phyloP scores from a whole-genome alignment of 2,113 vertebrate genomes.

The Himantopus leucocephalus region DNA sequence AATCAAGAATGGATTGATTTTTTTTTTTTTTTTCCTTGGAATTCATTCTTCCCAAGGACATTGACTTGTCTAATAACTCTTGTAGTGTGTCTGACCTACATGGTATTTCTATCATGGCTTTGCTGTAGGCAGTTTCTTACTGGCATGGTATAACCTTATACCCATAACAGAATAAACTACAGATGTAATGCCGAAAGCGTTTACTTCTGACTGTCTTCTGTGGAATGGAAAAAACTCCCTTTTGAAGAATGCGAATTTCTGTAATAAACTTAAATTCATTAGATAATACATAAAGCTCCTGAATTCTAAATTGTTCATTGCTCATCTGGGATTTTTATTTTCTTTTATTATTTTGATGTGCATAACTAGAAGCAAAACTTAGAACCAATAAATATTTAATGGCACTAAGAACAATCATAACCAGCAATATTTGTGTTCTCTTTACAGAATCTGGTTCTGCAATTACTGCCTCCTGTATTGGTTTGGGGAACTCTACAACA shows the following conservation, averaged over 20 bases:
- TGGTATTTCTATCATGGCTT: not conserved
- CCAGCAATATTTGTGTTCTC: not conserved
- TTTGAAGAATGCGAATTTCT: not conserved
- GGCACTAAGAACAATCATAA: not conserved
- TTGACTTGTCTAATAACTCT: not conserved
- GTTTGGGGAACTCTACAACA: slow-evolving; percentile 85
- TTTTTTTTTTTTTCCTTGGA: not conserved
- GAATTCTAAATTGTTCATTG: not conserved
- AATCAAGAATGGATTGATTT: not conserved
- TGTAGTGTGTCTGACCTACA: not conserved
- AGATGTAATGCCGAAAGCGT: not conserved
- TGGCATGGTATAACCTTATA: not conserved
- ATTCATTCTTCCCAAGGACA: not conserved
- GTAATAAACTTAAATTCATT: not conserved
- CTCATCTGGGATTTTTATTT: not conserved
- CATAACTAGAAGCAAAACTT: not conserved
- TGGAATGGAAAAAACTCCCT: not conserved
- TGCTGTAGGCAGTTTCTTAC: not conserved
- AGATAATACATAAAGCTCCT: not conserved
- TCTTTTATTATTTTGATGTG: not conserved
- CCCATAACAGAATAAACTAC: not conserved
- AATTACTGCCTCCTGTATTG: slow-evolving; percentile 89
- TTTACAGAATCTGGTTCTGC: slow-evolving; percentile 91
- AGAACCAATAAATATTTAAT: not conserved
- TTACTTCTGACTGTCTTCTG: not conserved